Evolutionary conservation across 35 echinoderm and acorn worm genomes (phyloP).

Genomic region (Stichopus chloronotus): DNA sequence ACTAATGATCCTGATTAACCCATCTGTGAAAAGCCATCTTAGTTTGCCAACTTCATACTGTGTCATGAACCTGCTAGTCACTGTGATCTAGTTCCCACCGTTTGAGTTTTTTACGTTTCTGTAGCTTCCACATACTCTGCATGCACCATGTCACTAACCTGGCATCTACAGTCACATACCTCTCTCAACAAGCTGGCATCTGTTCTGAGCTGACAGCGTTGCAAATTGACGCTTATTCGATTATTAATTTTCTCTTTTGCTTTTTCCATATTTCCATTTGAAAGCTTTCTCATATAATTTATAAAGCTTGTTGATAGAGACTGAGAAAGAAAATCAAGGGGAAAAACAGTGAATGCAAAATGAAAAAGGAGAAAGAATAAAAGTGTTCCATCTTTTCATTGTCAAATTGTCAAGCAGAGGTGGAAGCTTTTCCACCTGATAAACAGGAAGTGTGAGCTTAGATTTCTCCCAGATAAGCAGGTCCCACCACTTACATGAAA

Average conservation of each 20-base stretch:
- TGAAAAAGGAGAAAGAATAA: background rate
- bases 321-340: background rate
- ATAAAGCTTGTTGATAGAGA: background rate
- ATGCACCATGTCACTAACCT: no score
- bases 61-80: no score
- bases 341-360: background rate
- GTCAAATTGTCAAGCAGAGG: background rate
- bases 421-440: background rate
- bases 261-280: background rate
- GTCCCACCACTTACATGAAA: slow-evolving; percentile 4
- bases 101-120: no score
- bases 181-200: background rate
- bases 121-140: no score
- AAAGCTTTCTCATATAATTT: background rate
- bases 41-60: no score
- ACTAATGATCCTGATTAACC: no score
- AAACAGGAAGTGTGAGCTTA: slow-evolving; percentile 29
- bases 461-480: slow-evolving; percentile 19
- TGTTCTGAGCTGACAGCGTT: background rate
- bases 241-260: background rate
- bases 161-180: no score
- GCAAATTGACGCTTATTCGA: background rate
- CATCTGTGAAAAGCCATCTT: no score
- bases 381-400: background rate
- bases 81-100: no score